These are phyloP conservation scores for Xiphophorus hellerii DNA, from an alignment of 2,113 vertebrate genomes.

Conservation along the genomic window DNA sequence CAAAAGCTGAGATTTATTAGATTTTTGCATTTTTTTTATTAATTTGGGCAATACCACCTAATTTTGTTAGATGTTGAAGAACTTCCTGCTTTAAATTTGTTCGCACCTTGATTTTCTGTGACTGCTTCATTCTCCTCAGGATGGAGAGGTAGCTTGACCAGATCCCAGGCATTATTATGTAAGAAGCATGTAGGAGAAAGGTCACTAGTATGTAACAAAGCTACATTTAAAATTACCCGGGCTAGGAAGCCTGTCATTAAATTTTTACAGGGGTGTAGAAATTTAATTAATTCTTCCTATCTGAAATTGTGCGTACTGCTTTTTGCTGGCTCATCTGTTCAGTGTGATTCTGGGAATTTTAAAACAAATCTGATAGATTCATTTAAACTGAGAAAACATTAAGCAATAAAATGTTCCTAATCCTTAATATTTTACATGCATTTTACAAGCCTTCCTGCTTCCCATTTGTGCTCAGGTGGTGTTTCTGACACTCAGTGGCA, in stretches of 20 bases:
- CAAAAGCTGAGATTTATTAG: not conserved
- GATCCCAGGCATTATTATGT: not conserved
- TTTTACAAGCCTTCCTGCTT: not conserved
- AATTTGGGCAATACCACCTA: not conserved
- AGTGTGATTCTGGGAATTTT: not conserved
- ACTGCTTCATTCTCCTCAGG: too few relatives aligned
- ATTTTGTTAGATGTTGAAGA: not conserved
- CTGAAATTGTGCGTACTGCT: not conserved
- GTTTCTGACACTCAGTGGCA: slow-evolving; percentile 90
- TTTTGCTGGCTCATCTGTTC: not conserved
- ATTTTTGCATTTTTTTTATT: not conserved
- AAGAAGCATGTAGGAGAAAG: not conserved
- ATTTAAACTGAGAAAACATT: not conserved
- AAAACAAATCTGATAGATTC: not conserved
- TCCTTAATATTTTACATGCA: not conserved
- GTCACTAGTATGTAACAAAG: not conserved
- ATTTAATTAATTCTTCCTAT: not conserved
- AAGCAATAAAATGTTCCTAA: not conserved
- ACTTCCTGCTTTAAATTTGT: too few relatives aligned
- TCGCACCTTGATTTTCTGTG: too few relatives aligned
- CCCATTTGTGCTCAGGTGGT: slow-evolving; percentile 44
- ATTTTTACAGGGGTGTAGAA: not conserved
- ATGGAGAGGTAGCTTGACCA: not conserved
- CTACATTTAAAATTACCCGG: not conserved
- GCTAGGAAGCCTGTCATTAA: not conserved